Base-by-base conservation (phyloP, 2,113 vertebrate genomes). In the Ifrita kowaldi region DNA sequence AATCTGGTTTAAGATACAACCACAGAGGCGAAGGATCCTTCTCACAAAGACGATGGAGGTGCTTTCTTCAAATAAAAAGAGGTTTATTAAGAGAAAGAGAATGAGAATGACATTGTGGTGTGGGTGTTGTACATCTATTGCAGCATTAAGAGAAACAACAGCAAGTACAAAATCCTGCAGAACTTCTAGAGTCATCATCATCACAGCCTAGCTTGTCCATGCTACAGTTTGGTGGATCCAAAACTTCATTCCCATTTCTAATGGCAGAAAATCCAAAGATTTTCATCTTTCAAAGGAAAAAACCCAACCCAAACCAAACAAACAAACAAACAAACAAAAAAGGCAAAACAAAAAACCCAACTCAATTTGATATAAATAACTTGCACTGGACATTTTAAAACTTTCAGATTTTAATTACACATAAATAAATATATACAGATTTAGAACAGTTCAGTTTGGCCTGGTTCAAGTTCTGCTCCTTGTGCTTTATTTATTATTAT, bases 401-500 rank as follows among this genome's bases (percentile, higher is more conserved):
- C 94, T 96, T 98, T 97, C 96, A 84, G 95, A 96, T 98, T 96
- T 98, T 98, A 98, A 98, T 98, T 97, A 98, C 96, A 98, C 97
- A 98, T 98, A 98, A 96, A 98, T 98, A 98, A 98, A 98, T 98
- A 98, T 98, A 97, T 98, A 98, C 98, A 98, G 96, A 97, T 92
- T 97, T 94, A 68, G 94, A 95, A 96, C 67, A 96, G 91, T 95
- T 95, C 91, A 2, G 80, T 93, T 93, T 97, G 97, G 97, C 95
- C 96, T 98, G 74, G 92, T 97, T 98, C 97, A 98, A 97, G 98
- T 97, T 95, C 97, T 97, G 90, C 82, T 91, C 83, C 93, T 97
- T 97, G 97, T 97, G 97, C 96, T 82, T 97, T 98, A 84, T 85
- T 94, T 46, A 62, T 83, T 59, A 91, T 84, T 94, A 85, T 35